These are phyloP conservation scores for Lapara coniferarum DNA, from an alignment of 2,888 invertebrate genomes.

Conservation along the genomic window DNA sequence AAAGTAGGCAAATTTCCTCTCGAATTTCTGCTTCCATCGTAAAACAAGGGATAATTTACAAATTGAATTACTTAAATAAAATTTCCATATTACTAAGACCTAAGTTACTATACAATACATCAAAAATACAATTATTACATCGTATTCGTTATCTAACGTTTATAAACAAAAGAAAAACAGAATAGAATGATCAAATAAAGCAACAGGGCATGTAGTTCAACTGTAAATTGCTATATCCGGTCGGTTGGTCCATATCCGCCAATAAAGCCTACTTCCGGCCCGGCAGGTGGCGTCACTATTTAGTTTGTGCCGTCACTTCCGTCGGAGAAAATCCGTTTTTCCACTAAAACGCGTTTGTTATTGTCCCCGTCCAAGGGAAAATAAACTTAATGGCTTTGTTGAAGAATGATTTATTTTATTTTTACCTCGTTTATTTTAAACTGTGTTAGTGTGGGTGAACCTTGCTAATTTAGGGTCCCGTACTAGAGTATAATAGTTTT, in stretches of 20 bases:
- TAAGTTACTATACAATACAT: too few species aligned
- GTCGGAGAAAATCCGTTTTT: slow-evolving; percentile 26
- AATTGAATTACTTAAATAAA: too few species aligned
- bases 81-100: too few species aligned
- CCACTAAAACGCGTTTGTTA: slow-evolving; percentile 7
- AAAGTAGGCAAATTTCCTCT: too few species aligned
- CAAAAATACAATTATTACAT: too few species aligned
- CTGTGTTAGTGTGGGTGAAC: too few species aligned
- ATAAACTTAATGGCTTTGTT: slow-evolving; percentile 6
- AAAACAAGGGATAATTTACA: too few species aligned
- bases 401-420: too few species aligned
- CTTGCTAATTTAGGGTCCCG: too few species aligned
- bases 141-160: background rate
- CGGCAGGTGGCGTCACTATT: slow-evolving; percentile 70
- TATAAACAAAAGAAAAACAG: slow-evolving; percentile 34
- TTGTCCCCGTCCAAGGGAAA: background rate
- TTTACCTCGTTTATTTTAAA: background rate
- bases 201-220: slow-evolving; percentile 45
- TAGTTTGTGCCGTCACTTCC: slow-evolving; percentile 50
- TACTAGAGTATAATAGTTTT: too few species aligned
- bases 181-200: slow-evolving; percentile 41
- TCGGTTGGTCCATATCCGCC: slow-evolving; percentile 70
- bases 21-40: too few species aligned
- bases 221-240: slow-evolving; percentile 76
- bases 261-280: slow-evolving; percentile 67